These are phyloP conservation scores for Fabriciana adippe DNA, from an alignment of 2,888 invertebrate genomes.

Conservation along the genomic window DNA sequence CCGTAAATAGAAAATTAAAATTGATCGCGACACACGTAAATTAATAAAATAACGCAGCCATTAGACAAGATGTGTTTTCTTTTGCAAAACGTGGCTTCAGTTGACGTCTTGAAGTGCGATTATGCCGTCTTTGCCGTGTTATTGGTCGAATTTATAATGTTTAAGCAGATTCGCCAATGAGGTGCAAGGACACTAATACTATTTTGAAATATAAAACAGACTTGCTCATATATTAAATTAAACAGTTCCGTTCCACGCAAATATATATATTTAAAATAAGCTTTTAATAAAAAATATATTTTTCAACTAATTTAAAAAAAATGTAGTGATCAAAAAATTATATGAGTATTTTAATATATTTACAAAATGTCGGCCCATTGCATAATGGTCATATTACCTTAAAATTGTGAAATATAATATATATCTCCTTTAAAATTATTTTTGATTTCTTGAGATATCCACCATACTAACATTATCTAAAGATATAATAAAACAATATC, in stretches of 20 bases:
- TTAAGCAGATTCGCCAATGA: slow-evolving; percentile 21
- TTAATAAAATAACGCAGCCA: slow-evolving; percentile 57
- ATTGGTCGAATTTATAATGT: slow-evolving; percentile 31
- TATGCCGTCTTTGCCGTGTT: slow-evolving; percentile 23
- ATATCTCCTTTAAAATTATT: too few species aligned
- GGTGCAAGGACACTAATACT: background rate
- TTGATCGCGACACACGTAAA: slow-evolving; percentile 52
- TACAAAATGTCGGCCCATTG: too few species aligned
- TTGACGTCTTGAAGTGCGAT: slow-evolving; percentile 30
- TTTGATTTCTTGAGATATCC: too few species aligned
- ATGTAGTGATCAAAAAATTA: too few species aligned
- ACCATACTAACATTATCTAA: too few species aligned
- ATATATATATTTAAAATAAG: background rate
- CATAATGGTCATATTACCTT: too few species aligned
- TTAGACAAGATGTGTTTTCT: slow-evolving; percentile 49
- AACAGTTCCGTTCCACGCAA: slow-evolving; percentile 5
- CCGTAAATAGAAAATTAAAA: slow-evolving; percentile 15
- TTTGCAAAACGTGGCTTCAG: slow-evolving; percentile 44
- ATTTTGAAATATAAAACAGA: slow-evolving; percentile 28
- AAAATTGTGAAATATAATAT: too few species aligned
- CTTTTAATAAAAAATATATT: too few species aligned
- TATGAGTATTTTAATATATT: too few species aligned
- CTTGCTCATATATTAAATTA: slow-evolving; percentile 14
- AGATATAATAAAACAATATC: too few species aligned
- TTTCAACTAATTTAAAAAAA: too few species aligned